These are phyloP conservation scores for Dolichallabes microphthalmus DNA, from an alignment of 2,113 vertebrate species.

Conservation along the genomic window DNA sequence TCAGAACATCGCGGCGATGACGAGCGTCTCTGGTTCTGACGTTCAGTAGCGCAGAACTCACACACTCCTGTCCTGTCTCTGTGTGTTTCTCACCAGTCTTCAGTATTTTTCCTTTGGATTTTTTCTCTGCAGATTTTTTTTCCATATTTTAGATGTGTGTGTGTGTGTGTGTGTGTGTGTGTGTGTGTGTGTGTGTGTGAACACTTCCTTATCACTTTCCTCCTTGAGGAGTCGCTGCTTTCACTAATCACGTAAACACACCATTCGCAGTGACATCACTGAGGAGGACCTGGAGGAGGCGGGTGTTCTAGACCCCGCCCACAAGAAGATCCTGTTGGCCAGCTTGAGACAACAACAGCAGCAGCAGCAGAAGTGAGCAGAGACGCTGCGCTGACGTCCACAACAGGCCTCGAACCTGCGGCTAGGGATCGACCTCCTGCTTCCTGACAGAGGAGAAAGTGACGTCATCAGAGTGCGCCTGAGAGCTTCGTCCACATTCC, in stretches of 20 bases:
- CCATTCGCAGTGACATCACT: conserved; percentile 84
- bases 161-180: not conserved
- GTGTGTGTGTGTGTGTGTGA: not conserved
- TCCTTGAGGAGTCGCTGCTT: not conserved
- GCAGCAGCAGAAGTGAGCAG: conserved; percentile 70
- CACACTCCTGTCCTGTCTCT: not conserved
- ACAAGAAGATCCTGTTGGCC: conserved; percentile 87
- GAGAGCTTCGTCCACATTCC: conserved; percentile 50
- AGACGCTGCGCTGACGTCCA: conserved; percentile 20
- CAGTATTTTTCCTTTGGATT: not conserved
- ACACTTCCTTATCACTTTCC: not conserved
- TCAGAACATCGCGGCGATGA: too few species aligned
- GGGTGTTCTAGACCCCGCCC: conserved; percentile 83
- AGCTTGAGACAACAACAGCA: conserved; percentile 82
- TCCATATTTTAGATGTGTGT: not conserved
- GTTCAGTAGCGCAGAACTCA: not conserved
- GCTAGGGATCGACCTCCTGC: conserved; percentile 9
- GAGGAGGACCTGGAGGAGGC: conserved; percentile 96
- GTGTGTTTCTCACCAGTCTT: not conserved
- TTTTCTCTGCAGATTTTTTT: not conserved
- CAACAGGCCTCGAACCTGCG: conserved; percentile 45
- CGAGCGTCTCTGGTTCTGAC: too few species aligned
- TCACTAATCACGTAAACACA: not conserved
- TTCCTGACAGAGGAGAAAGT: conserved; percentile 40
- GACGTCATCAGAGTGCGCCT: not conserved